Evolutionary conservation across 2,113 vertebrate genomes (phyloP).

Genomic region (Canis aureus): DNA sequence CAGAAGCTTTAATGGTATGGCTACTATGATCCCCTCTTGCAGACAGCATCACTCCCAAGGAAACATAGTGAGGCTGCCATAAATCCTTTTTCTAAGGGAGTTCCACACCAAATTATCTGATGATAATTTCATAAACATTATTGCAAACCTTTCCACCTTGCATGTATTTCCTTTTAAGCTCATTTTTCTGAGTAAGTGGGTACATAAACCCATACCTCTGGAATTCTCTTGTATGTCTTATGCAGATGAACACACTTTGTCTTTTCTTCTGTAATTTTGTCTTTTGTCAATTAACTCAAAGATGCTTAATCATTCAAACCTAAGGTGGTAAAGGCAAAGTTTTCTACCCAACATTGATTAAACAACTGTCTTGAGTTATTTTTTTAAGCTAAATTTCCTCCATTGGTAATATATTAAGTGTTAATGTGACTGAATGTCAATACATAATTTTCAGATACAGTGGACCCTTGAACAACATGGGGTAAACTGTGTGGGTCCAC

Average conservation of each 20-base stretch:
- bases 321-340: not conserved
- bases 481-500: not conserved
- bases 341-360: not conserved
- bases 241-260: not conserved
- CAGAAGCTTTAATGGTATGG: not conserved
- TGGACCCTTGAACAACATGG: not conserved
- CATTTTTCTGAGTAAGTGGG: not conserved
- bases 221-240: not conserved
- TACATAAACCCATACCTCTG: not conserved
- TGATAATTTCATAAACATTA: not conserved
- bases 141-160: not conserved
- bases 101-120: not conserved
- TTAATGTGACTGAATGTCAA: not conserved
- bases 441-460: not conserved
- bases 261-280: not conserved
- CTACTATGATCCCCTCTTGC: not conserved
- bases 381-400: not conserved
- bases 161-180: not conserved
- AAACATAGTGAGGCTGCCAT: not conserved
- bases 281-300: not conserved
- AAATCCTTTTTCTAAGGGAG: not conserved
- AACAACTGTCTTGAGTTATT: not conserved
- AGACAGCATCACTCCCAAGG: not conserved
- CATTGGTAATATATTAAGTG: not conserved
- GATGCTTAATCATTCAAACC: not conserved